phyloP scores from a whole-genome alignment of 2,113 vertebrate species.

The Melanerpes aurifrons region DNA sequence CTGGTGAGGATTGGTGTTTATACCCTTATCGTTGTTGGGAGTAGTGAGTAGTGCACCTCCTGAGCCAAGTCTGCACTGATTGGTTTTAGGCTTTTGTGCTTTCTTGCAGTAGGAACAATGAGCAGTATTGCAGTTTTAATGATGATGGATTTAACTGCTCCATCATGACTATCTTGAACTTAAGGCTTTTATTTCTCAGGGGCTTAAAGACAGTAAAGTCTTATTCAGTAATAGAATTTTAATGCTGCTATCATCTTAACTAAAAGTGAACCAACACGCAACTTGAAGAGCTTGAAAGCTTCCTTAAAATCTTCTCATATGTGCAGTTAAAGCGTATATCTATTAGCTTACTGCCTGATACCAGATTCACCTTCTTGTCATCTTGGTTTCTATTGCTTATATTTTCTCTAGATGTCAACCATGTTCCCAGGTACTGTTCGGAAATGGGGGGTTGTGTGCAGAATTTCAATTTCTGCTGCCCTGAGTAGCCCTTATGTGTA shows the following conservation, averaged over 20 bases:
- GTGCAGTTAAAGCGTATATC: background rate
- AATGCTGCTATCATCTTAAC: background rate
- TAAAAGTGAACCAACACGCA: background rate
- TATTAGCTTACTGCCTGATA: background rate
- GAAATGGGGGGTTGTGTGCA: background rate
- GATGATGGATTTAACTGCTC: background rate
- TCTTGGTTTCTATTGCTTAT: background rate
- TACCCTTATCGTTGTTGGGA: background rate
- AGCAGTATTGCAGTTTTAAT: background rate
- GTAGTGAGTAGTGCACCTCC: background rate
- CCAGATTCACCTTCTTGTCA: background rate
- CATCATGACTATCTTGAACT: background rate
- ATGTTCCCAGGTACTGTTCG: background rate
- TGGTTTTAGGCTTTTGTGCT: fast-evolving
- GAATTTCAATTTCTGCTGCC: background rate
- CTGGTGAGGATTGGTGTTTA: background rate
- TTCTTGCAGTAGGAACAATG: background rate
- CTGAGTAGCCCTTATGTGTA: background rate
- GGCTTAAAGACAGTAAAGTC: background rate
- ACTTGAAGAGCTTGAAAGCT: background rate
- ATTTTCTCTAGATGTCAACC: background rate
- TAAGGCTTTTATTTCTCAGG: background rate
- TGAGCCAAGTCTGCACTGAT: background rate
- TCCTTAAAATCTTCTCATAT: background rate
- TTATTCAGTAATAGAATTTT: background rate